Evolutionary conservation across 1,140 invertebrate species (phyloP).

Genomic region (Alviniconcha marisindica): DNA sequence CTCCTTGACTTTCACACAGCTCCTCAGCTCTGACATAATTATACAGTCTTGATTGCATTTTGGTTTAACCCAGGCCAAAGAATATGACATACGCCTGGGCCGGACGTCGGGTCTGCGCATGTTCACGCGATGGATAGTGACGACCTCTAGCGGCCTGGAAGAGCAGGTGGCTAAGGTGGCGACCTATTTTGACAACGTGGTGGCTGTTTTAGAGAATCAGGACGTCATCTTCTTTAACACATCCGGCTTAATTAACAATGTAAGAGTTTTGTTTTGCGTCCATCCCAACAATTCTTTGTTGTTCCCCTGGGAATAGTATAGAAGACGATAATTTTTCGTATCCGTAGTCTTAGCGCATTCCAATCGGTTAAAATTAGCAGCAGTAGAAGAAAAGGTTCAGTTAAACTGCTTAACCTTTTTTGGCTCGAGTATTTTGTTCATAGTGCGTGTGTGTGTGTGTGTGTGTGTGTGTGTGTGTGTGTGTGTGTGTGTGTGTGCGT

Average conservation of each 20-base stretch:
- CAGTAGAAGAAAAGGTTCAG: too few species aligned
- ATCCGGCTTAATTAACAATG: too few species aligned
- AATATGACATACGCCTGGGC: constrained; percentile 10
- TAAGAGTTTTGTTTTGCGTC: not conserved
- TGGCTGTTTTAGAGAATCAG: not conserved
- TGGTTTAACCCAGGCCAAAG: not conserved
- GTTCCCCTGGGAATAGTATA: too few species aligned
- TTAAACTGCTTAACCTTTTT: too few species aligned
- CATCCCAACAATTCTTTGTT: too few species aligned
- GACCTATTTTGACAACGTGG: constrained; percentile 26
- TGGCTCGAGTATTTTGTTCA: too few species aligned
- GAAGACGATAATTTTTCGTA: too few species aligned
- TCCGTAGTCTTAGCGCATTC: too few species aligned
- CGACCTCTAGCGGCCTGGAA: not conserved
- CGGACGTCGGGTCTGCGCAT: constrained; percentile 34
- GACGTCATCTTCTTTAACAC: not conserved
- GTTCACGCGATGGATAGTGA: constrained; percentile 28
- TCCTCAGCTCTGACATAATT: not conserved
- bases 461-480: too few species aligned
- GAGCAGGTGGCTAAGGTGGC: not conserved
- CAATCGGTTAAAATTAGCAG: too few species aligned
- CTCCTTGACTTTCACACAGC: not conserved
- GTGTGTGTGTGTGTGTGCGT: too few species aligned
- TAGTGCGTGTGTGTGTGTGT: too few species aligned
- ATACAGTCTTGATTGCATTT: not conserved